Percentiles rank a stretch among this genome's conserved stretches.
These are phyloP conservation scores for Diarsia brunnea DNA, from an alignment of 2,888 invertebrate genomes.

Conservation along the genomic window DNA sequence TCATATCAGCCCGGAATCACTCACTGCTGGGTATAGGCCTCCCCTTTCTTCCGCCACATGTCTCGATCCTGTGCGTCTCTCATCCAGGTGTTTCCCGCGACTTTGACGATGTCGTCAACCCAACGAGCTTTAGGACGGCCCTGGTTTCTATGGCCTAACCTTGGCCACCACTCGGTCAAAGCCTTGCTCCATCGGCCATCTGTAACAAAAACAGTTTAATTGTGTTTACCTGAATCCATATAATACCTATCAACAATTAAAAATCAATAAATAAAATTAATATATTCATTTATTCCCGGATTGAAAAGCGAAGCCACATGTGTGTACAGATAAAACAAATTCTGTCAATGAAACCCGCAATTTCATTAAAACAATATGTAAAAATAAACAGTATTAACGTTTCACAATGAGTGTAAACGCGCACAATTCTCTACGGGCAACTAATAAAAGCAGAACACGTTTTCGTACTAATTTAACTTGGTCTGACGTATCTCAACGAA, in stretches of 20 bases:
- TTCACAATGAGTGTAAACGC: constrained; percentile 71
- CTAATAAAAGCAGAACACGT: constrained; percentile 82
- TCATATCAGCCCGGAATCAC: no score
- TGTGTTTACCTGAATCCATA: neutral
- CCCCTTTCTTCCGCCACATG: no score
- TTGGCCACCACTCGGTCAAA: no score
- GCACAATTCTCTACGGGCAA: constrained; percentile 72
- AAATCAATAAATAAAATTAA: constrained; percentile 24
- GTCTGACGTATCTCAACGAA: constrained; percentile 72
- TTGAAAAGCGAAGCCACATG: constrained; percentile 19
- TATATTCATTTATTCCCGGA: constrained; percentile 32
- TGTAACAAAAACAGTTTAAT: neutral
- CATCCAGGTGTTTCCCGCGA: no score
- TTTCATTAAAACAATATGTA: constrained; percentile 58
- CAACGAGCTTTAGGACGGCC: no score
- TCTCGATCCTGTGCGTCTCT: no score
- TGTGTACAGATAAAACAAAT: constrained; percentile 35
- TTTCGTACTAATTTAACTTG: constrained; percentile 82
- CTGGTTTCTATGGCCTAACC: no score
- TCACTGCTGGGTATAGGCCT: no score
- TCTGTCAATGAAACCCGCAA: constrained; percentile 36
- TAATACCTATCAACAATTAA: neutral
- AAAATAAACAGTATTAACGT: constrained; percentile 69
- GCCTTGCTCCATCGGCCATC: no score
- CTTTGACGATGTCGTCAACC: no score